Base-by-base conservation (phyloP, 2,113 vertebrate genomes). In the Cinclus cinclus region DNA sequence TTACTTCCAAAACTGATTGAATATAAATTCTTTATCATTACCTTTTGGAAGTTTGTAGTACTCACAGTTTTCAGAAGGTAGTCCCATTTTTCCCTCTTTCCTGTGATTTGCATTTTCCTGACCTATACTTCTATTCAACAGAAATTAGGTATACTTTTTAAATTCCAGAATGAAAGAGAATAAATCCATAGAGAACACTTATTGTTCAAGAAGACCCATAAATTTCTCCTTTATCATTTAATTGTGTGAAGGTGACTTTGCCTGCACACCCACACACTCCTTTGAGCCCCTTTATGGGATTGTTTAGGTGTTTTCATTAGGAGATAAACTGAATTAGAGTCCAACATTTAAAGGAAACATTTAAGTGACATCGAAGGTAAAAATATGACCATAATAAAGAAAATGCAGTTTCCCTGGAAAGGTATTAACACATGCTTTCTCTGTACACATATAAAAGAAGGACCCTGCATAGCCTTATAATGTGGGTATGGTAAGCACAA, bases 221-320 rank as follows among this genome's bases (percentile, higher is more conserved):
- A 82, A 91, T 79, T 82, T 21, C 49, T 92, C 41, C 27, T 86
- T 37, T 76, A 7, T 49, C n/a, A 24, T 89, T 91, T 82, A 53
- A 0, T 47, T 87, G 37, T 82, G 35, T 87, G 52, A 81, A 31
- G 17, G 77, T 79, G 81, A 42, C 58, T 80, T 79, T 49, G 60
- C 14, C 68, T 60, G 12, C 47, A 77, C 18, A 63, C 67, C 62
- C 50, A 73, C 42, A 50, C 30, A 15, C 21, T 93, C 49, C 70
- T 60, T 65, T 82, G 65, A 94, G 81, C 47, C 28, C 44, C 39
- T 85, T 28, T 42, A 65, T 46, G 30, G 63, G 14, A 75, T 82
- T 82, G 58, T 85, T 95, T 62, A 58, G 49, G 59, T 89, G 70
- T 91, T 94, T 94, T 60, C 78, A 31, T 89, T 82, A 85, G 75